Evolutionary conservation across 2,888 invertebrate species (phyloP), one percentile per base, ranked within the genome.

Genomic region (Erynnis tages): DNA sequence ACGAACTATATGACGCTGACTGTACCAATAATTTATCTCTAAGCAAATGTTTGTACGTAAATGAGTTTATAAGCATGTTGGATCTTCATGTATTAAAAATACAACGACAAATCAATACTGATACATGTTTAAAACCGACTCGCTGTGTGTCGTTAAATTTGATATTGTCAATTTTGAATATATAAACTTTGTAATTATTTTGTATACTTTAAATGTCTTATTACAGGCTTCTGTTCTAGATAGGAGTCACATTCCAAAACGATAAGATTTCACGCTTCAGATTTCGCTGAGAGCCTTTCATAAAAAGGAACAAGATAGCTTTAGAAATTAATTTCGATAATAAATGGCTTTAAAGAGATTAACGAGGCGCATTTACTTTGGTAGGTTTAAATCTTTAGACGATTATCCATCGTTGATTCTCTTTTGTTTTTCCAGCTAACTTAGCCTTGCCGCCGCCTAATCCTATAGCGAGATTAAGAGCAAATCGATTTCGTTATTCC

Each of bases 401-500:
- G 54, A 60, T 66, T 66, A 68, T 65, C 63, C 57, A 55, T 57
- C 57, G 57, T 60, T 61, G 60, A 67, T 65, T 74, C 67, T 69
- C 66, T 66, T 69, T 76, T 76, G 73, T 76, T 78, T 76, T 73
- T 73, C 64, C 62, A 68, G 66, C 66, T 67, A 74, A 69, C 71
- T 71, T 65, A 65, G 64, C 62, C 54, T 44, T 23, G 41, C 41
- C 56, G 59, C 61, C 55, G 58, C 62, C 65, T 71, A 76, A 77
- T 74, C 72, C 67, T 54, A 55, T 58, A 61, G 66, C 57, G 67
- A 74, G 79, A 82, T 80, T 78, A 81, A 71, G 67, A 69, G 68
- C 63, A 60, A 79, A 80, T 79, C 71, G 76, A 79, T 80, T 77
- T 69, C 62, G 62, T 70, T 71, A 67, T 70, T 67, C 68, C 60